A percentile compares a stretch with the other conserved stretches of the same genome.
Evolutionary conservation across 2,888 invertebrate species (phyloP).

Genomic region (Griposia aprilina): DNA sequence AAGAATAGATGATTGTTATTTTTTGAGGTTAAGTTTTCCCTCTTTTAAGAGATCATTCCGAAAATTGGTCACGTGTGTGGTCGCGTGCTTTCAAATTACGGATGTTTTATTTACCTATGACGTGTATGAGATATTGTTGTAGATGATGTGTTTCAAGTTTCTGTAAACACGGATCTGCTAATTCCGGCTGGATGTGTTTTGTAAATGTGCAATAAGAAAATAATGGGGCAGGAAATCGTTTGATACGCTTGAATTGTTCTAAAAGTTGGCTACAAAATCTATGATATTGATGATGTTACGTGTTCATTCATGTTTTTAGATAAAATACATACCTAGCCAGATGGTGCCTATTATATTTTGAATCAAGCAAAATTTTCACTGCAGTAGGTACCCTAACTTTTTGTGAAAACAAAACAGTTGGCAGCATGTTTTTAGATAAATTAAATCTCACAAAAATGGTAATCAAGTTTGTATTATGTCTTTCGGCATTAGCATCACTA

Average conservation of each 20-base stretch:
- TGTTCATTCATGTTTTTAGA: not conserved
- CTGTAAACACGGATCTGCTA: constrained; percentile 28
- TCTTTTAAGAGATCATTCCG: constrained; percentile 48
- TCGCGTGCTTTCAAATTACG: constrained; percentile 15
- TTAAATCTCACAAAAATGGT: not conserved
- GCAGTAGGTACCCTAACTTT: not conserved
- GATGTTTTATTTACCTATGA: constrained; percentile 28
- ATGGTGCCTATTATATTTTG: not conserved
- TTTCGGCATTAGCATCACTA: not conserved
- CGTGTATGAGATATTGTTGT: constrained; percentile 39
- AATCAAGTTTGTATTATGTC: not conserved
- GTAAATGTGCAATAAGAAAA: constrained; percentile 30
- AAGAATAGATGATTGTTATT: constrained; percentile 31
- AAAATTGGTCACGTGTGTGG: constrained; percentile 21
- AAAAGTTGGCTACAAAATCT: constrained; percentile 2
- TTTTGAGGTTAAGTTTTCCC: constrained; percentile 41
- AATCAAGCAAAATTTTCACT: not conserved
- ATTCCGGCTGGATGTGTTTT: constrained; percentile 29
- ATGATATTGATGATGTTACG: not conserved
- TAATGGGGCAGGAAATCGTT: constrained; percentile 20
- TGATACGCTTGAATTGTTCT: constrained; percentile 9
- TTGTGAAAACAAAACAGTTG: not conserved
- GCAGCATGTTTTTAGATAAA: not conserved
- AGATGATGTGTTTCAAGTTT: constrained; percentile 31
- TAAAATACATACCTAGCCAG: not conserved